Evolutionary conservation across 2,797 vertebrate species (phyloP), one percentile per base, ranked within the genome.

Genomic region (Gallinago stenura): DNA sequence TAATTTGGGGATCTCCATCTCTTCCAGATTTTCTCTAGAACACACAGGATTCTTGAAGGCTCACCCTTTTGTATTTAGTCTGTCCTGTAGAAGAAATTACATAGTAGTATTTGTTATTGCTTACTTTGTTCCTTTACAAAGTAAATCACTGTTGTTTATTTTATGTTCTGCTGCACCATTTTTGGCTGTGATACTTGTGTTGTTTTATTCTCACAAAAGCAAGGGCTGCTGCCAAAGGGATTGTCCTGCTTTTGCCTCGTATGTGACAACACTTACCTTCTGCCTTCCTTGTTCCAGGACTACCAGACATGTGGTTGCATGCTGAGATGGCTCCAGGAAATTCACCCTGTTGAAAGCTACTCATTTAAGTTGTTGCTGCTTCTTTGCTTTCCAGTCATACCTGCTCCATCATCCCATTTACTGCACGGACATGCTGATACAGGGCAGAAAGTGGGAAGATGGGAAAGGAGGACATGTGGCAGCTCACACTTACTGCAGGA

Each of bases 1-100:
- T 88, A 66, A 88, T 94, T 79, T 94, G 35, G 10, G 4, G 45
- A 66, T 87, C 9, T 79, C 65, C 31, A 45, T 80, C 10, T 91
- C 85, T 93, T 90, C 68, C 75, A 90, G 65, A 81, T 95, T 96
- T 95, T 86, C 72, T 95, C 14, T 62, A 62, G n/a, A 86, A 61
- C 14, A 73, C 37, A 39, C n/a, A 69, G 35, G 43, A 56, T 53
- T 95, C 25, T 70, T 73, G 30, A 80, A 90, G 24, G 31, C 45
- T 89, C 15, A 50, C 11, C 4, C 22, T 20, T 87, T 84, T 73
- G 26, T 91, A 48, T 94, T 95, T 95, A 73, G 62, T 77, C 68
- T 96, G 0, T 50, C 12, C 19, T 69, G 51, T 10, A 62, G 69
- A 81, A 91, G 57, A 77, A 87, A 54, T 73, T 64, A 62, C 18